These are phyloP conservation scores for Tryphoninae sp. DNA, from an alignment of 2,888 invertebrate species.

Conservation along the genomic window DNA sequence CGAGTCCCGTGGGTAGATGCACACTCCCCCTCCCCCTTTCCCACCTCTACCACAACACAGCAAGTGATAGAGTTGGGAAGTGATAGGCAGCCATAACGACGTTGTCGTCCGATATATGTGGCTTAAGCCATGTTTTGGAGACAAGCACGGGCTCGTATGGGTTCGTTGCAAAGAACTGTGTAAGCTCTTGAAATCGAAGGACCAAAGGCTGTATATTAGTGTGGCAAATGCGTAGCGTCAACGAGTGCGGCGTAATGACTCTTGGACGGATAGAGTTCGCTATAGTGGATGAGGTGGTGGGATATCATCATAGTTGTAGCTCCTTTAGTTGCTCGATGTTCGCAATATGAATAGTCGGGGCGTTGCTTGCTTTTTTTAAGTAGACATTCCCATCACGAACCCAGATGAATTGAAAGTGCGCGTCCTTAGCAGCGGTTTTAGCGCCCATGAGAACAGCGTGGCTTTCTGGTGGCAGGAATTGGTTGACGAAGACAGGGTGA, in stretches of 20 bases:
- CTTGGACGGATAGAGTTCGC: no score
- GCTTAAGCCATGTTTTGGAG: constrained; percentile 40
- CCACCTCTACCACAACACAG: constrained; percentile 22
- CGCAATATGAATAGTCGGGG: background rate
- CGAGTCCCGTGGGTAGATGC: constrained; percentile 3
- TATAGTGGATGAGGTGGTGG: background rate
- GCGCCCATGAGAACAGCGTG: background rate
- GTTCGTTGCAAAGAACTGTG: background rate
- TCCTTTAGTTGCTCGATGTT: no score
- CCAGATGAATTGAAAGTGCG: constrained; percentile 1
- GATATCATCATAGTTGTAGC: background rate
- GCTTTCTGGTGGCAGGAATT: background rate
- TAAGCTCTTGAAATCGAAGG: constrained; percentile 1
- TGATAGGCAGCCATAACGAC: background rate
- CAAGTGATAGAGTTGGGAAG: no score
- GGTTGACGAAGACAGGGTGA: background rate
- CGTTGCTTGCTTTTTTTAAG: background rate
- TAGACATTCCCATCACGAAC: background rate
- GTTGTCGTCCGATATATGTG: constrained; percentile 4
- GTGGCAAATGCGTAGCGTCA: background rate
- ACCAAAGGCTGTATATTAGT: background rate
- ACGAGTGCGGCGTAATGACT: background rate
- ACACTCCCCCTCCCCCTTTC: constrained; percentile 29
- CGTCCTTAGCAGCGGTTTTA: background rate
- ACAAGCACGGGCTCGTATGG: constrained; percentile 22